Evolutionary conservation across 2,797 vertebrate genomes (phyloP), one percentile per base, ranked within the genome.

Genomic region (Poecilia velifera): DNA sequence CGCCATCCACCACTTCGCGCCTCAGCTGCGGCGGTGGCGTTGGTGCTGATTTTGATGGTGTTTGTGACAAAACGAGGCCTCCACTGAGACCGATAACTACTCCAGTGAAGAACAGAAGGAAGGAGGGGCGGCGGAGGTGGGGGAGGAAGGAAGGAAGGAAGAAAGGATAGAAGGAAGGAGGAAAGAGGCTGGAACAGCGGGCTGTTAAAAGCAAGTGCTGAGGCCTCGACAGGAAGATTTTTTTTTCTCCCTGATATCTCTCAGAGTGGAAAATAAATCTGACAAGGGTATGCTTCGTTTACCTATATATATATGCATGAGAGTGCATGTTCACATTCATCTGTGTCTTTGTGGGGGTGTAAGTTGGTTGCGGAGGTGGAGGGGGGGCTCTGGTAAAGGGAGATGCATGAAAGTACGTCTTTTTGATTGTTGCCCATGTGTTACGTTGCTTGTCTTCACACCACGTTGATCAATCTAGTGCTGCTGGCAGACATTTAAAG

Each of bases 211-310:
- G 90, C 93, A 94, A 90, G 93, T 93, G 92, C 88, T 90, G 89
- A 93, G 93, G 93, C 94, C 92, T 94, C 91, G 83, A 77, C 88
- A 86, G 86, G 93, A 95, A 91, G 93, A 92, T 76, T 76, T 76
- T 57, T 89, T 76, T 55, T 55, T 51, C 22, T 47, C 68, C 86
- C 84, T 92, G 88, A 92, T 84, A 87, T 87, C 88, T 86, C 84
- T 90, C 90, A 88, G 81, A 86, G 88, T 89, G 88, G 86, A 88
- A 59, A 90, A 92, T 88, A 89, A 86, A 82, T 77, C 89, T 91
- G 79, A 92, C 82, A 87, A 93, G 93, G 94, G 92, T 94, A 94
- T 94, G 93, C 90, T 85, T 89, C 78, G 79, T 94, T 93, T 94
- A 89, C 82, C 79, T 76, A 79, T 91, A 88, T 91, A 84, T 91